Conservation (phyloP, 2,797 vertebrate species). For the Tiaroga cobitis region DNA sequence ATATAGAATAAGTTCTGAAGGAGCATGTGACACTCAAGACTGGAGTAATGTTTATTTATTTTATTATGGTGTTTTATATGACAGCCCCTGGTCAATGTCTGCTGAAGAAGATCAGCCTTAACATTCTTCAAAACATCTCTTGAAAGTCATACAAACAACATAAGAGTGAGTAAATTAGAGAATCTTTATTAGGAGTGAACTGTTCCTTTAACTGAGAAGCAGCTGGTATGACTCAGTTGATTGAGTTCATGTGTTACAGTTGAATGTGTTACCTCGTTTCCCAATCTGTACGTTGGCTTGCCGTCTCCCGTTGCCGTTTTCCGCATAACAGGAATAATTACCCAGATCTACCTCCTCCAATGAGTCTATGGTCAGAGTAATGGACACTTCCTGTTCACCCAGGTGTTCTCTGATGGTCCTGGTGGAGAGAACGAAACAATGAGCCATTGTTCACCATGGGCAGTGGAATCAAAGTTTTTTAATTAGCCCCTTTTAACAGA, state of each 20-base stretch:
- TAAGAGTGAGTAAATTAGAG: background rate
- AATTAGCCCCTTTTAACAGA: conserved; percentile 34
- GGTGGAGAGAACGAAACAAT: conserved; percentile 49
- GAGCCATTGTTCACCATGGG: conserved; percentile 7
- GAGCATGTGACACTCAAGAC: background rate
- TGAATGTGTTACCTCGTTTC: conserved; percentile 83
- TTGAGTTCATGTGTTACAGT: conserved; percentile 14
- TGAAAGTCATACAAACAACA: background rate
- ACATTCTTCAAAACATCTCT: conserved; percentile 24
- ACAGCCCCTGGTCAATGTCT: background rate
- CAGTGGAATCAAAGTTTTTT: conserved; percentile 35
- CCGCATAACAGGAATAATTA: conserved; percentile 97
- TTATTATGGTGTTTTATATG: background rate
- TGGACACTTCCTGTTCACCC: conserved; percentile 95
- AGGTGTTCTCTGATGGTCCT: conserved; percentile 95
- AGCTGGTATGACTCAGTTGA: conserved; percentile 6
- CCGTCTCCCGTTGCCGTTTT: conserved; percentile 93
- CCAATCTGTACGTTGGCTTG: conserved; percentile 93
- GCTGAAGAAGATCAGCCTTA: background rate
- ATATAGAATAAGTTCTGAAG: background rate
- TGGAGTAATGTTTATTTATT: background rate
- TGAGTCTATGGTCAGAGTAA: conserved; percentile 93
- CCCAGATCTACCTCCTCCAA: conserved; percentile 95
- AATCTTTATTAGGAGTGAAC: background rate
- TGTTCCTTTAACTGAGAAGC: conserved; percentile 10